Evolutionary conservation across 2,888 invertebrate species (phyloP).

Genomic region (Eumerus sabulonum): DNA sequence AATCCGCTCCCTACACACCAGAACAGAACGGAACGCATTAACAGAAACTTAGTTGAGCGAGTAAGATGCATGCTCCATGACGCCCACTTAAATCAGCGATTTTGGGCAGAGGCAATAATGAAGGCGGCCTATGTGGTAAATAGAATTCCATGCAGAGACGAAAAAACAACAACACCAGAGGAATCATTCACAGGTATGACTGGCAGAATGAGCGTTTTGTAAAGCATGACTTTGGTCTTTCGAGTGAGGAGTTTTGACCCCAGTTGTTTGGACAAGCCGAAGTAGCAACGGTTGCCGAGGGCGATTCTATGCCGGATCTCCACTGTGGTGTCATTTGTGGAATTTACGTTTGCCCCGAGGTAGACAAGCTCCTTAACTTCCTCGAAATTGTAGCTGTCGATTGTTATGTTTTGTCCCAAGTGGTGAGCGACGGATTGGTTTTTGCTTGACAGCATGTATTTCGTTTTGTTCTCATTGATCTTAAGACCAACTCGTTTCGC

Average conservation of each 20-base stretch:
- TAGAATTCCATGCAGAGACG: slow-evolving; percentile 51
- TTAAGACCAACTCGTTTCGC: no score
- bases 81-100: slow-evolving; percentile 27
- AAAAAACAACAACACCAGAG: slow-evolving; percentile 70
- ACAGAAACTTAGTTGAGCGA: slow-evolving; percentile 30
- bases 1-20: slow-evolving; percentile 43
- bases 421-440: no score
- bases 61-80: slow-evolving; percentile 33
- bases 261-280: slow-evolving; percentile 7
- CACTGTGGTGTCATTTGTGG: no score
- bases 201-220: slow-evolving; percentile 53
- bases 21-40: slow-evolving; percentile 36
- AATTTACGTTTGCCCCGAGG: no score
- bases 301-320: no score
- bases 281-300: no score
- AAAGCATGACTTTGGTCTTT: slow-evolving; percentile 63
- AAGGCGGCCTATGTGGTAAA: slow-evolving; percentile 61
- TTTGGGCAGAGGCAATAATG: slow-evolving; percentile 55
- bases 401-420: no score
- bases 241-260: slow-evolving; percentile 37
- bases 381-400: no score
- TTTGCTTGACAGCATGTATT: no score
- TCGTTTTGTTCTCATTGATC: no score
- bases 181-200: slow-evolving; percentile 73
- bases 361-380: no score